Conservation (phyloP, 2,797 vertebrate species). For the Zalophus californianus region DNA sequence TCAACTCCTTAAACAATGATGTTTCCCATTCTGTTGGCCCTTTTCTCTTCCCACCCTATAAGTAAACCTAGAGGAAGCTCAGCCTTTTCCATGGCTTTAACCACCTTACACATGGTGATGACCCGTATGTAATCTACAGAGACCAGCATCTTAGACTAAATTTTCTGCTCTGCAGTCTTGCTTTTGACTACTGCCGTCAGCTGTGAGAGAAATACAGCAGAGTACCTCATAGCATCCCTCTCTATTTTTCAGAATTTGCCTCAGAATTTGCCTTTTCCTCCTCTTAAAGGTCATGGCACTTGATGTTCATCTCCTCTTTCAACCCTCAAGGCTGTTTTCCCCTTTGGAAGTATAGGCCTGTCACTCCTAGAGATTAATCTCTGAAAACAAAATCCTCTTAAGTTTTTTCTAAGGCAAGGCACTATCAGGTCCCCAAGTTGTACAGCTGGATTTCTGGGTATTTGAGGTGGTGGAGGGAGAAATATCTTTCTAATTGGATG, state of each 20-base stretch:
- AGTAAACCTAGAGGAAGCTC: background rate
- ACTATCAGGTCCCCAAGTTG: background rate
- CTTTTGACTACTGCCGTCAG: background rate
- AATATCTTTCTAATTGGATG: background rate
- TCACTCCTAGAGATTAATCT: background rate
- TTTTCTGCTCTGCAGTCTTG: background rate
- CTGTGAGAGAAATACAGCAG: background rate
- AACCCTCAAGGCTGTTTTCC: background rate
- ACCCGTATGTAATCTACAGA: background rate
- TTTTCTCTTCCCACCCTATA: background rate
- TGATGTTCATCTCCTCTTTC: background rate
- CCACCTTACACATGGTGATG: background rate
- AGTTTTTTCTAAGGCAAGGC: background rate
- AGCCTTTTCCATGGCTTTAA: background rate
- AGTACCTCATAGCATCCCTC: background rate
- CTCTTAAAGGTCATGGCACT: background rate
- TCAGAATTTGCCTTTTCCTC: background rate
- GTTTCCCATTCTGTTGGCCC: background rate
- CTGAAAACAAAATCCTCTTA: conserved; percentile 25
- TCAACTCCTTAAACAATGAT: background rate
- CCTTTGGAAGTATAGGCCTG: background rate
- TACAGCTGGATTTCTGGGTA: background rate
- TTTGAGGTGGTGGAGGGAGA: background rate
- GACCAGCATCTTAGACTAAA: background rate
- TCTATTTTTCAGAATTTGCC: background rate